Percentiles rank a stretch among this genome's conserved stretches.
Evolutionary conservation across 2,888 invertebrate species (phyloP).

Genomic region (Trichogramma evanescens): DNA sequence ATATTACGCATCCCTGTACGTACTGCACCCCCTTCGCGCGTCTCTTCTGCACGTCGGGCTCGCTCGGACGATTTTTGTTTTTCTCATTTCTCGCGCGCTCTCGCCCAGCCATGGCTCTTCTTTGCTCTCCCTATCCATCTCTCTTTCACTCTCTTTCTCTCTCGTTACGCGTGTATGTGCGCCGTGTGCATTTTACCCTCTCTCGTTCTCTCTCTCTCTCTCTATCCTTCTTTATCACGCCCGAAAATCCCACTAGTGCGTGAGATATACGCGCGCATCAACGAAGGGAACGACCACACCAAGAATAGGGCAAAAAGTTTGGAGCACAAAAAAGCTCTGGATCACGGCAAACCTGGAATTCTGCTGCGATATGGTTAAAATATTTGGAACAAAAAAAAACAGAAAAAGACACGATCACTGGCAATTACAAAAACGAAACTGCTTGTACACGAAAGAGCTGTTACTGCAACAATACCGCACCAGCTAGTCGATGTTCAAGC

Average conservation of each 20-base stretch:
- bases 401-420: neutral
- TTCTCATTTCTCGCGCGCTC: conserved; percentile 17
- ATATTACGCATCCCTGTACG: conserved; percentile 10
- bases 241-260: conserved; percentile 12
- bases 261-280: conserved; percentile 2
- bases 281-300: neutral
- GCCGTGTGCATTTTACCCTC: no score
- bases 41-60: conserved; percentile 7
- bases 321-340: neutral
- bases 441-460: no score
- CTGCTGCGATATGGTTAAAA: conserved; percentile 3
- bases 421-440: neutral
- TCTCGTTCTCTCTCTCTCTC: neutral
- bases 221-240: conserved; percentile 6
- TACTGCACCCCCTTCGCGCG: conserved; percentile 10
- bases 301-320: conserved; percentile 8
- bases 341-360: neutral
- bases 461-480: no score
- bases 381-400: neutral
- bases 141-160: conserved; percentile 25
- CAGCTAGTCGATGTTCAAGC: no score
- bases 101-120: neutral
- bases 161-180: no score
- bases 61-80: conserved; percentile 22
- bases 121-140: conserved; percentile 25